Percentiles rank a stretch among this genome's conserved stretches.
Conservation (phyloP, 2,797 vertebrate genomes). For the Rhinichthys osculus region DNA sequence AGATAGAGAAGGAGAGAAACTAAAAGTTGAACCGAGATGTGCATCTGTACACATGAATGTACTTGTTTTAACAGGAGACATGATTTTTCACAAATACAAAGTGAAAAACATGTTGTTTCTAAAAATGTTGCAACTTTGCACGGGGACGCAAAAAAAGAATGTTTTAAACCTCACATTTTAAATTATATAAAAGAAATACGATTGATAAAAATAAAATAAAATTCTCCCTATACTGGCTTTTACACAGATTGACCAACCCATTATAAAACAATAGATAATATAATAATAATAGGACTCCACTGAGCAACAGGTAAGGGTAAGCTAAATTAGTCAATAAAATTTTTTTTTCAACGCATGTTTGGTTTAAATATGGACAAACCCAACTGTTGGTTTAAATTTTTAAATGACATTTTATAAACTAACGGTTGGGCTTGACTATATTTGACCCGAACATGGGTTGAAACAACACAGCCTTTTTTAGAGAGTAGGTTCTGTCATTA, state of each 20-base stretch:
- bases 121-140: not conserved
- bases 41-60: not conserved
- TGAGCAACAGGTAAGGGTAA: not conserved
- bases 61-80: not conserved
- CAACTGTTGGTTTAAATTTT: not conserved
- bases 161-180: not conserved
- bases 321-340: not conserved
- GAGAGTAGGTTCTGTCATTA: not conserved
- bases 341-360: not conserved
- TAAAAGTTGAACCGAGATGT: conserved; percentile 45
- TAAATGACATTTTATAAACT: not conserved
- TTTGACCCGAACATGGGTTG: not conserved
- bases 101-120: not conserved
- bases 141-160: not conserved
- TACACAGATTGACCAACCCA: not conserved
- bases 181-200: not conserved
- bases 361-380: not conserved
- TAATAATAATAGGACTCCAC: not conserved
- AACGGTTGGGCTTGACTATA: not conserved
- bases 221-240: not conserved
- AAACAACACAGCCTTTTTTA: not conserved
- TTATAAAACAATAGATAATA: not conserved
- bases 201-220: not conserved
- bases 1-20: conserved; percentile 14
- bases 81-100: not conserved